phyloP scores from a whole-genome alignment of 37 sponge, comb jelly and placozoan species.

The Theonella swinhoei region DNA sequence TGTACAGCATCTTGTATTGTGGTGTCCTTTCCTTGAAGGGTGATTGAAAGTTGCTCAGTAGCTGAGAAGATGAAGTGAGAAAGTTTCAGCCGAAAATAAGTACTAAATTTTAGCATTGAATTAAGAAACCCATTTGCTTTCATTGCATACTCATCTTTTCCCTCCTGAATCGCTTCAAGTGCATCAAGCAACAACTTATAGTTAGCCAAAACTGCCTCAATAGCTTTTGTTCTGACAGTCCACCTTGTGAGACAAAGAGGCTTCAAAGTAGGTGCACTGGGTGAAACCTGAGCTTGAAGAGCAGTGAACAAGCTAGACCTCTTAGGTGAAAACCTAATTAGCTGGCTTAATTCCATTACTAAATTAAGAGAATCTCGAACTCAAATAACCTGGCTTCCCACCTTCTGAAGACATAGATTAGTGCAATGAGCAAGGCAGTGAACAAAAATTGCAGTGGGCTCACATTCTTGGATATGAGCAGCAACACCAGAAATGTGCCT shows the following conservation, averaged over 20 bases:
- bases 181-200: conserved; percentile 13
- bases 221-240: conserved; percentile 59
- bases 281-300: conserved; percentile 27
- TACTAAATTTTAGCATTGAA: conserved; percentile 26
- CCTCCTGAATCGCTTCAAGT: conserved; percentile 11
- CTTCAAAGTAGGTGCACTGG: conserved; percentile 22
- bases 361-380: conserved; percentile 51
- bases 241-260: conserved; percentile 66
- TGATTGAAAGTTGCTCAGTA: conserved; percentile 41
- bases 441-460: conserved; percentile 43
- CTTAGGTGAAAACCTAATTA: conserved; percentile 59
- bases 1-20: conserved; percentile 31
- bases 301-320: conserved; percentile 11
- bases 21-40: conserved; percentile 39
- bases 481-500: conserved; percentile 57
- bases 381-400: not conserved
- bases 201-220: conserved; percentile 40
- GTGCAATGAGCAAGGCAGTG: conserved; percentile 68
- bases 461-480: conserved; percentile 35
- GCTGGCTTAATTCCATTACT: conserved; percentile 33
- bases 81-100: conserved; percentile 46
- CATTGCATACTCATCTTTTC: conserved; percentile 29
- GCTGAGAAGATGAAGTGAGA: conserved; percentile 52
- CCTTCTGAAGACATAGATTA: conserved; percentile 54
- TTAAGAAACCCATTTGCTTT: conserved; percentile 37